Evolutionary conservation across 1,140 invertebrate species (phyloP).

Genomic region (Drosophila tristis): DNA sequence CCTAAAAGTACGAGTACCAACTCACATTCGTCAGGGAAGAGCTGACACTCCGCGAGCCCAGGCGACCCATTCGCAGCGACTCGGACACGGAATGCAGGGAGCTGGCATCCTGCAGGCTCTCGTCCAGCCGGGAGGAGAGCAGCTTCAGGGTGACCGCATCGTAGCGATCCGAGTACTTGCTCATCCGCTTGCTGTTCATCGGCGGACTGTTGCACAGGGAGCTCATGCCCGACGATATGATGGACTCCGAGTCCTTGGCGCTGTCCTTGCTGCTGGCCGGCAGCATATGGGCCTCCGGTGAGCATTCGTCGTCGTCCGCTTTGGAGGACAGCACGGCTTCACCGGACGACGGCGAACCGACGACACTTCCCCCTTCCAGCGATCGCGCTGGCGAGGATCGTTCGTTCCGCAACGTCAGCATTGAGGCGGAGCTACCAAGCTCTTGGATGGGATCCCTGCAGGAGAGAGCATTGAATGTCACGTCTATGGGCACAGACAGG

Average conservation of each 20-base stretch:
- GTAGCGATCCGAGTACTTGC: slow-evolving; percentile 78
- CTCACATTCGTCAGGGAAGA: slow-evolving; percentile 82
- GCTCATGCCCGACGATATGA: slow-evolving; percentile 80
- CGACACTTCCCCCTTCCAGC: slow-evolving; percentile 44
- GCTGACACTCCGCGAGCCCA: slow-evolving; percentile 70
- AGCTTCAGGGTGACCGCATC: slow-evolving; percentile 75
- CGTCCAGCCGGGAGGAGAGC: slow-evolving; percentile 65
- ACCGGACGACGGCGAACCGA: slow-evolving; percentile 64
- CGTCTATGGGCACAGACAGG: neutral
- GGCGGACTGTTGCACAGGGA: slow-evolving; percentile 78
- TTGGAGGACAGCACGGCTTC: slow-evolving; percentile 46
- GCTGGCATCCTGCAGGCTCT: slow-evolving; percentile 69
- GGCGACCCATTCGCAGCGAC: slow-evolving; percentile 55
- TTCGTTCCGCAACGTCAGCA: slow-evolving; percentile 75
- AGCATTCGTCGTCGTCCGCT: slow-evolving; percentile 25
- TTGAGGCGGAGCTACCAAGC: slow-evolving; percentile 65
- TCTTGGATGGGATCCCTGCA: slow-evolving; percentile 55
- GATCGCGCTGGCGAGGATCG: slow-evolving; percentile 47
- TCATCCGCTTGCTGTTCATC: slow-evolving; percentile 65
- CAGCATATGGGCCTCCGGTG: slow-evolving; percentile 20
- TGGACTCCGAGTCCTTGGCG: slow-evolving; percentile 72
- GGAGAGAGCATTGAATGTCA: too few relatives aligned
- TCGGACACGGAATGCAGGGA: slow-evolving; percentile 62
- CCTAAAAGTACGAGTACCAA: slow-evolving; percentile 8
- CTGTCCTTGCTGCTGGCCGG: slow-evolving; percentile 68